Conservation (phyloP, 2,113 vertebrate genomes). For the Platycercus adscitus region DNA sequence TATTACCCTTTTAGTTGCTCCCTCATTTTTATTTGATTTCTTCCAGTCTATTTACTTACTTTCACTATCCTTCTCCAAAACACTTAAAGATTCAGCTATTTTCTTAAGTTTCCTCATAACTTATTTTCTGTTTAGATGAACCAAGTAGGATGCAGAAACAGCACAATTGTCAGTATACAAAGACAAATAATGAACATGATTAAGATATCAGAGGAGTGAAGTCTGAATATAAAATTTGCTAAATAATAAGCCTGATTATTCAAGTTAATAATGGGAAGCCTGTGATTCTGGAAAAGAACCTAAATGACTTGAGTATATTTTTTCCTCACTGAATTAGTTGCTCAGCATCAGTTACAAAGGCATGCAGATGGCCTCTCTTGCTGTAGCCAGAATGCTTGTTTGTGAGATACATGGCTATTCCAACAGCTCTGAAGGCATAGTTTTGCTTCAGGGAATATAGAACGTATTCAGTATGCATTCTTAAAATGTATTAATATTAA, state of each 20-base stretch:
- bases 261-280: not conserved
- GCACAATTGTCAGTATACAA: not conserved
- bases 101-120: not conserved
- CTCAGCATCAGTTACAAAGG: not conserved
- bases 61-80: not conserved
- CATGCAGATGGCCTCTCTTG: not conserved
- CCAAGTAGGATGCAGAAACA: not conserved
- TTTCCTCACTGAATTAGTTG: not conserved
- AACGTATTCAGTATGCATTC: not conserved
- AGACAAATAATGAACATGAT: not conserved
- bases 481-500: slow-evolving; percentile 24
- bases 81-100: not conserved
- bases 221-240: not conserved
- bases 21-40: not conserved
- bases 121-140: not conserved
- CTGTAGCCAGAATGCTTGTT: accelerated
- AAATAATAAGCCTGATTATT: not conserved
- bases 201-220: not conserved
- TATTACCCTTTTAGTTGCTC: not conserved
- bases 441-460: not conserved
- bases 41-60: not conserved
- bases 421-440: not conserved
- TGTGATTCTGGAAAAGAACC: not conserved
- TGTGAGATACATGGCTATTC: not conserved
- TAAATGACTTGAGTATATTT: not conserved